Percentiles rank a stretch among this genome's conserved stretches.
Conservation (phyloP, 1,140 invertebrate species). For the Ptiloglossa arizonensis region DNA sequence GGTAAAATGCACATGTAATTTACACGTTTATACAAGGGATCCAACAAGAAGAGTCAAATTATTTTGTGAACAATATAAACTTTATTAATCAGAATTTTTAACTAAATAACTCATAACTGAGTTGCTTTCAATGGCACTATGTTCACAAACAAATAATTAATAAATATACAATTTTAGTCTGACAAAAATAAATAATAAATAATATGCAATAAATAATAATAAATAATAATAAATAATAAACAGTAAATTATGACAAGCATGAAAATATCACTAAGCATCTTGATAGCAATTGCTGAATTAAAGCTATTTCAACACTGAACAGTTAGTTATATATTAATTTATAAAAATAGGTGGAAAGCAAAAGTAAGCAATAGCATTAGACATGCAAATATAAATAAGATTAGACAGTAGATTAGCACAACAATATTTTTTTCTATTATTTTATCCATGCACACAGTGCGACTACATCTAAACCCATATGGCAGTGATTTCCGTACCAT, state of each 20-base stretch:
- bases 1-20: constrained; percentile 1
- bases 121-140: constrained; percentile 47
- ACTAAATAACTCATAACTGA: constrained; percentile 41
- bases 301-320: constrained; percentile 38
- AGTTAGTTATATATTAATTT: constrained; percentile 40
- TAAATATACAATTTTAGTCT: constrained; percentile 52
- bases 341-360: constrained; percentile 70
- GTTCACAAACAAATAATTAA: constrained; percentile 53
- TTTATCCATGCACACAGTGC: constrained; percentile 68
- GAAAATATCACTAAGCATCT: constrained; percentile 36
- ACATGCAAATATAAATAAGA: constrained; percentile 75
- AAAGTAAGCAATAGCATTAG: constrained; percentile 71
- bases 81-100: constrained; percentile 55
- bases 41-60: constrained; percentile 11
- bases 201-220: constrained; percentile 58
- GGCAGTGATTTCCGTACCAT: constrained; percentile 66
- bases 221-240: constrained; percentile 52
- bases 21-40: constrained; percentile 7
- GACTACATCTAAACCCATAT: constrained; percentile 69
- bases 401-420: constrained; percentile 69
- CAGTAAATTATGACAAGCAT: constrained; percentile 49
- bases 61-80: constrained; percentile 35
- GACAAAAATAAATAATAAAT: constrained; percentile 56
- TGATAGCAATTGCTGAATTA: constrained; percentile 35
- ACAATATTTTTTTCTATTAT: constrained; percentile 69